Evolutionary conservation across 2,888 invertebrate species (phyloP).

Genomic region (Latrodectus hesperus): DNA sequence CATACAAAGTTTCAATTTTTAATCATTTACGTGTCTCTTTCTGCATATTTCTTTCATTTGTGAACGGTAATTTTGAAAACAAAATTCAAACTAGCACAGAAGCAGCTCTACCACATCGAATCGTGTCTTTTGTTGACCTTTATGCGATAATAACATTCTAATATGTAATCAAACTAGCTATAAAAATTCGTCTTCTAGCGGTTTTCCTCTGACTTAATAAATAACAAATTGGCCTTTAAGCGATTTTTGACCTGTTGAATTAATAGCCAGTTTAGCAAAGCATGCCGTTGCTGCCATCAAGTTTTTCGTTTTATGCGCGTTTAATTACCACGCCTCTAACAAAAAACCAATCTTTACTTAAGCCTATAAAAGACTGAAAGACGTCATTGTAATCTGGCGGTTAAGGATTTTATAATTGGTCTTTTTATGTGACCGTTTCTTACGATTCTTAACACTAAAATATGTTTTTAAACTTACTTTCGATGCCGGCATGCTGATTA

Average conservation of each 20-base stretch:
- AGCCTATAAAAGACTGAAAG: conserved; percentile 15
- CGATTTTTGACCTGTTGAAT: not conserved
- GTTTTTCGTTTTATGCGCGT: conserved; percentile 26
- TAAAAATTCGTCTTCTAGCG: conserved; percentile 4
- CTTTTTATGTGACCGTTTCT: not conserved
- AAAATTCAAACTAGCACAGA: no score
- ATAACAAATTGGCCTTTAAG: conserved; percentile 16
- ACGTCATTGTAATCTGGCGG: conserved; percentile 26
- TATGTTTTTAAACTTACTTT: conserved; percentile 9
- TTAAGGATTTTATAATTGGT: conserved; percentile 26
- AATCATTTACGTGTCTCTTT: no score
- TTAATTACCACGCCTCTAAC: conserved; percentile 16
- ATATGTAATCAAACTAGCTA: conserved; percentile 5
- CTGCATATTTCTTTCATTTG: no score
- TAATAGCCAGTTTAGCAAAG: conserved; percentile 29
- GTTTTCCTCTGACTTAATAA: conserved; percentile 11
- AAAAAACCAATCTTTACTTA: conserved; percentile 26
- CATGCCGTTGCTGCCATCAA: conserved; percentile 19
- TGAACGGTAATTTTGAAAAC: no score
- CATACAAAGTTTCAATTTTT: no score
- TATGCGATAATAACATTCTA: conserved; percentile 18
- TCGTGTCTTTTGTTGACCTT: not conserved
- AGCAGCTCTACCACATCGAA: not conserved
- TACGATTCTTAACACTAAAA: conserved; percentile 6
- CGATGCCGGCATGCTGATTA: not conserved